Base-by-base conservation (phyloP, 1,140 invertebrate species). In the Macrobrachium rosenbergii region DNA sequence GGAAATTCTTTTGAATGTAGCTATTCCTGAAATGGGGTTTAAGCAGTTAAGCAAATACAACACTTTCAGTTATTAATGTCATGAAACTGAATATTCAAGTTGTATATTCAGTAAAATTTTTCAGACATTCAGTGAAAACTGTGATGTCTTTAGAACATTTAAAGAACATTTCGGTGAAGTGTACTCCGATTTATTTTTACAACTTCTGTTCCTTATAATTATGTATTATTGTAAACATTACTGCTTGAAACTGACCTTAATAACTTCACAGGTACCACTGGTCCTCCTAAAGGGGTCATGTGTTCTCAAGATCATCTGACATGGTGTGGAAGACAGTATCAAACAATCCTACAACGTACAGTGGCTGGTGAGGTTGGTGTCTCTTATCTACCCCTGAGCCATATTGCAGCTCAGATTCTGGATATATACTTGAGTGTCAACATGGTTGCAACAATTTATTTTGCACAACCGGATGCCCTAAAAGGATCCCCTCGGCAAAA, bases 231-330 rank as follows among this genome's bases (percentile, higher is more conserved):
- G 3, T 37, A 81, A 2, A 81, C 76, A 72, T 77, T n/a, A 8
- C 6, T 82, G 23, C 67, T 52, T 67, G 80, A 87, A 62, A 87
- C 10, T 52, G n/a, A 19, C 12, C 64, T 88, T 19, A 17, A 58
- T 88, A 52, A 5, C 59, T 76, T 78, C 58, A 43, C 90, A 77
- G 90, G 90, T 19, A 91, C 90, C 12, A 90, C 90, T 2, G 90
- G 90, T 1, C 84, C 87, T 21, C 89, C 90, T 60, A 91, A 91
- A 80, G 91, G 91, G 5, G 90, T 90, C 8, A 91, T 91, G 90
- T 79, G 90, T 73, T 88, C 84, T 21, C 90, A 91, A 67, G 90
- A 91, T 80, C 89, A 91, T 59, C 73, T 91, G 58, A 91, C 89
- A 21, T 91, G 90, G 90, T 88, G 85, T 17, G 82, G 89, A 7